Evolutionary conservation across 1,140 invertebrate species (phyloP).

Genomic region (Monochamus saltuarius): DNA sequence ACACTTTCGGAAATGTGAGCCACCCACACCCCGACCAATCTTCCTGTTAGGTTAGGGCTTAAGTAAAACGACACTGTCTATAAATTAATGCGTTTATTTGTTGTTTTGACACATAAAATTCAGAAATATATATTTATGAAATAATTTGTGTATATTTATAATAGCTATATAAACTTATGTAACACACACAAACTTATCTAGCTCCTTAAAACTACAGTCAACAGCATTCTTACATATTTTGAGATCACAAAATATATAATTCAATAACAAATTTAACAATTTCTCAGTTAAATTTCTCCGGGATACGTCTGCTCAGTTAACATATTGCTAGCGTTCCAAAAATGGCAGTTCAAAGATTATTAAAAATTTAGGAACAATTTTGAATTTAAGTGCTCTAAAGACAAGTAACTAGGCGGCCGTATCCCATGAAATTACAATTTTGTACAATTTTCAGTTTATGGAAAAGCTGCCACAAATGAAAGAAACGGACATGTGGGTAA

Average conservation of each 20-base stretch:
- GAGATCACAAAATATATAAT: conserved; percentile 52
- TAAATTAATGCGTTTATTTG: conserved; percentile 50
- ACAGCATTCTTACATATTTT: conserved; percentile 50
- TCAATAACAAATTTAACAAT: conserved; percentile 51
- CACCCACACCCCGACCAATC: no score
- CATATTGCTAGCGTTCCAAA: conserved; percentile 40
- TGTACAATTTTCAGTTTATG: conserved; percentile 26
- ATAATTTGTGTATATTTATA: conserved; percentile 49
- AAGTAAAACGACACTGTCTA: conserved; percentile 28
- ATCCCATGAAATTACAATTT: conserved; percentile 7
- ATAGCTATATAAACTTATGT: conserved; percentile 43
- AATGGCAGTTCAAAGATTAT: conserved; percentile 40
- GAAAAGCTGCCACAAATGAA: conserved; percentile 26
- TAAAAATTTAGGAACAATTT: conserved; percentile 44
- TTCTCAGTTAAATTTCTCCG: conserved; percentile 20
- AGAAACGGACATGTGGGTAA: conserved; percentile 18
- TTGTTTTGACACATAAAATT: conserved; percentile 50
- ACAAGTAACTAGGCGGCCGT: conserved; percentile 9
- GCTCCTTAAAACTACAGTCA: conserved; percentile 43
- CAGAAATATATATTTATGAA: conserved; percentile 50
- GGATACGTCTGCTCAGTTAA: conserved; percentile 15
- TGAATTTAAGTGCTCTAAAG: conserved; percentile 28
- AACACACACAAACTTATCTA: conserved; percentile 46
- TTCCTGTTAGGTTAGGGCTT: neutral
- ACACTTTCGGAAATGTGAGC: no score